Evolutionary conservation across 2,888 invertebrate genomes (phyloP).

Genomic region (Octodonta nipae): DNA sequence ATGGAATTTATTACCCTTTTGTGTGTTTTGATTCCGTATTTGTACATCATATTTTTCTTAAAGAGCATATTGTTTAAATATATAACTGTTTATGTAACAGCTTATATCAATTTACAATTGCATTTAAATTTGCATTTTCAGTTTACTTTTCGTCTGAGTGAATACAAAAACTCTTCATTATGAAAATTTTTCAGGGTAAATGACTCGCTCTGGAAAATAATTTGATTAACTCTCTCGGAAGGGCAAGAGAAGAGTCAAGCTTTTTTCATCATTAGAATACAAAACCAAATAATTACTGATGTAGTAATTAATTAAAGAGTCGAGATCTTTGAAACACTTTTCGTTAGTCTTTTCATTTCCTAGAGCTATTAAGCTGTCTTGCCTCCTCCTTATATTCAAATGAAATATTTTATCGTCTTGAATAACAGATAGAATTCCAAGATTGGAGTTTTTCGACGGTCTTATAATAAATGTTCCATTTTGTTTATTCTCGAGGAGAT

Average conservation of each 20-base stretch:
- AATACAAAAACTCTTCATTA: too few relatives aligned
- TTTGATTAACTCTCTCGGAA: conserved; percentile 19
- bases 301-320: conserved; percentile 43
- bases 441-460: conserved; percentile 38
- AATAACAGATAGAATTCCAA: conserved; percentile 42
- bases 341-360: conserved; percentile 43
- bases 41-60: too few relatives aligned
- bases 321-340: conserved; percentile 39
- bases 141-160: too few relatives aligned
- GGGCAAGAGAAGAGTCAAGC: conserved; percentile 40
- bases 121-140: too few relatives aligned
- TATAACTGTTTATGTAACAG: too few relatives aligned
- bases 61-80: too few relatives aligned
- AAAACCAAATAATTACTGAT: conserved; percentile 41
- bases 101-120: too few relatives aligned
- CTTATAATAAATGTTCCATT: conserved; percentile 47
- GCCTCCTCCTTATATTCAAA: conserved; percentile 40
- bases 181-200: too few relatives aligned
- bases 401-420: conserved; percentile 43
- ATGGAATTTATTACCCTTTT: too few relatives aligned
- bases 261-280: conserved; percentile 38
- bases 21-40: too few relatives aligned
- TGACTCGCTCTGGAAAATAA: too few relatives aligned
- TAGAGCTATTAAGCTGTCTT: conserved; percentile 42
- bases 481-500: conserved; percentile 41